Percentiles rank a stretch among this genome's conserved stretches.
Evolutionary conservation across 2,888 invertebrate genomes (phyloP).

Genomic region (Octodonta nipae): DNA sequence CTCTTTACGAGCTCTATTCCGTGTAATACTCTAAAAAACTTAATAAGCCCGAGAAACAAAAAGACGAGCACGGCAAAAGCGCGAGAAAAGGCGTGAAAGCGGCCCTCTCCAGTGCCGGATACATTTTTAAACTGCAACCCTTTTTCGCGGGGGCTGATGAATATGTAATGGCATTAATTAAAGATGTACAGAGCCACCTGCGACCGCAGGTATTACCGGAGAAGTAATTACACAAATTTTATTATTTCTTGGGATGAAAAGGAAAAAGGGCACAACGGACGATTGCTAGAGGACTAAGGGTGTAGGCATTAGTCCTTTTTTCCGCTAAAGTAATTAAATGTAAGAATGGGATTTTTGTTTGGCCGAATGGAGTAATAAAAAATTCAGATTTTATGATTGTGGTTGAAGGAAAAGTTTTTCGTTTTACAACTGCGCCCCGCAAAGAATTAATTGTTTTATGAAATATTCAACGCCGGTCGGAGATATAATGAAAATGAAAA

Average conservation of each 20-base stretch:
- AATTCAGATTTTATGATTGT: conserved; percentile 30
- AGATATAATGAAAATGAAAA: too few species aligned
- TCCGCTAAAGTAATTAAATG: conserved; percentile 31
- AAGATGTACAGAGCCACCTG: conserved; percentile 35
- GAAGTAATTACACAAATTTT: conserved; percentile 36
- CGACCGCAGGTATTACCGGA: conserved; percentile 30
- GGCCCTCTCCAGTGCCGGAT: conserved; percentile 8
- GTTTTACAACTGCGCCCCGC: conserved; percentile 4
- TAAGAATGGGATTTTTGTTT: conserved; percentile 37
- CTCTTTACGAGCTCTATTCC: too few species aligned
- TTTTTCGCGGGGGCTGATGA: conserved; percentile 30
- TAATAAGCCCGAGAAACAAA: conserved; percentile 1
- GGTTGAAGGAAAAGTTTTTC: too few species aligned
- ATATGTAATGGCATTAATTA: conserved; percentile 38
- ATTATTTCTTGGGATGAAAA: conserved; percentile 29
- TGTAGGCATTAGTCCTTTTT: conserved; percentile 5
- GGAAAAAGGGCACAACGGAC: conserved; percentile 10
- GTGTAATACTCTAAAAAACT: too few species aligned
- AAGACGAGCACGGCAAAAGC: conserved; percentile 3
- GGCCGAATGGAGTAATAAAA: conserved; percentile 34
- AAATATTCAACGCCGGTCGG: conserved; percentile 1
- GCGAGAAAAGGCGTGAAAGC: conserved; percentile 17
- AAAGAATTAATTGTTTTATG: not conserved
- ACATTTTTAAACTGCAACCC: conserved; percentile 22
- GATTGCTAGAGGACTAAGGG: conserved; percentile 3